Evolutionary conservation across 2,797 vertebrate genomes (phyloP), one percentile per base, ranked within the genome.

Genomic region (Aplochiton taeniatus): DNA sequence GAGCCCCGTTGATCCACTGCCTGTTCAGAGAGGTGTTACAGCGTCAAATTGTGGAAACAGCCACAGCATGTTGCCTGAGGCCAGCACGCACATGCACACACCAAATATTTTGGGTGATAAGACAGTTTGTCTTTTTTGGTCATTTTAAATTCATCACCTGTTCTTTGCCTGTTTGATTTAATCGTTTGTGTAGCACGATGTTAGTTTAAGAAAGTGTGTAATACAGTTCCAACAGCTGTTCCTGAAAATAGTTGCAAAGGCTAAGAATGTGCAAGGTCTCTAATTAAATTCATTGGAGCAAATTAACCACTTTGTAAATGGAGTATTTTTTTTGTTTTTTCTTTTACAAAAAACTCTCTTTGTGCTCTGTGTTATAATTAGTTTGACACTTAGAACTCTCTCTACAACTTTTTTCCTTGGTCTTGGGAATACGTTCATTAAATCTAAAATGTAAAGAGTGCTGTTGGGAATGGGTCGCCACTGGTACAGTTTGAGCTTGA

Each of bases 281-380:
- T 58, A 54, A 64, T 73, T 56, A 64, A 49, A 47, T 63, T 42
- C 17, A 60, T 68, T 68, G 63, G 52, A 59, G 61, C 61, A 51
- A 51, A 54, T 68, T 62, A 14, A 11, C 52, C 13, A 31, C 57
- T 47, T 17, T 53, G 65, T 58, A 45, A 48, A 46, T 57, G 53
- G n/a, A n/a, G n/a, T n/a, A n/a, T n/a, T n/a, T n/a, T n/a, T 51
- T 16, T 45, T 18, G 48, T 47, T 47, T 55, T 57, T 59, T 62
- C 58, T 45, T 54, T 19, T 53, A 44, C 20, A 31, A 31, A 14
- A 56, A 48, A 48, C 52, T 41, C 46, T 44, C 11, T 63, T 60
- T 68, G 56, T 48, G 65, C 44, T 8, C 46, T 8, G 44, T 51
- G 53, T 63, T 63, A 46, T 58, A 63, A 63, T 67, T 53, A 72